Evolutionary conservation across 2,888 invertebrate genomes (phyloP).

Genomic region (Platycheirus rosarum): DNA sequence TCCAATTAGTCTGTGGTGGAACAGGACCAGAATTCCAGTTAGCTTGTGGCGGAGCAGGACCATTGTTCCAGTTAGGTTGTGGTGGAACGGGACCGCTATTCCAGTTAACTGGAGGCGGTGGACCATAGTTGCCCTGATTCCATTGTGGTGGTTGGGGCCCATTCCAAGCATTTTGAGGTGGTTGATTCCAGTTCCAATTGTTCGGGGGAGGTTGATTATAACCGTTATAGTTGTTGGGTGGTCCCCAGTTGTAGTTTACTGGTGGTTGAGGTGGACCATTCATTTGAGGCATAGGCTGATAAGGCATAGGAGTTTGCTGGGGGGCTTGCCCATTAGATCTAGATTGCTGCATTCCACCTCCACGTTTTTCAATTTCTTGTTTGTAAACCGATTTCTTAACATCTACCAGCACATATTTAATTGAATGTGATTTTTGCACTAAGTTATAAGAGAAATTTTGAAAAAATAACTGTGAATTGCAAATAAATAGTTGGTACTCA

Average conservation of each 20-base stretch:
- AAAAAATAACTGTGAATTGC: too few species aligned
- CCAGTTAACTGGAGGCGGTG: slow-evolving; percentile 66
- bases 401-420: slow-evolving; percentile 93
- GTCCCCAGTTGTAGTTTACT: slow-evolving; percentile 80
- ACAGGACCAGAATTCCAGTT: slow-evolving; percentile 23
- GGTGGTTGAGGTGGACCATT: slow-evolving; percentile 77
- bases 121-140: slow-evolving; percentile 63
- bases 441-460: slow-evolving; percentile 32
- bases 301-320: slow-evolving; percentile 75
- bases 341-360: slow-evolving; percentile 83
- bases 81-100: slow-evolving; percentile 79
- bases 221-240: slow-evolving; percentile 52
- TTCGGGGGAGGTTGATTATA: slow-evolving; percentile 82
- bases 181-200: slow-evolving; percentile 79
- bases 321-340: slow-evolving; percentile 77
- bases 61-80: slow-evolving; percentile 62
- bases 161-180: slow-evolving; percentile 79
- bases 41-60: slow-evolving; percentile 41
- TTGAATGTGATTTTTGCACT: slow-evolving; percentile 91
- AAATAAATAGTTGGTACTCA: slow-evolving; percentile 84
- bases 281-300: slow-evolving; percentile 76
- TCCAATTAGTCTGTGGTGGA: slow-evolving; percentile 52
- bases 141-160: slow-evolving; percentile 76
- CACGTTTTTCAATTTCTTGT: slow-evolving; percentile 88
- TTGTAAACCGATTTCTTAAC: slow-evolving; percentile 96